Base-by-base conservation (phyloP, 2,888 invertebrate species). In the Furcula furcula region DNA sequence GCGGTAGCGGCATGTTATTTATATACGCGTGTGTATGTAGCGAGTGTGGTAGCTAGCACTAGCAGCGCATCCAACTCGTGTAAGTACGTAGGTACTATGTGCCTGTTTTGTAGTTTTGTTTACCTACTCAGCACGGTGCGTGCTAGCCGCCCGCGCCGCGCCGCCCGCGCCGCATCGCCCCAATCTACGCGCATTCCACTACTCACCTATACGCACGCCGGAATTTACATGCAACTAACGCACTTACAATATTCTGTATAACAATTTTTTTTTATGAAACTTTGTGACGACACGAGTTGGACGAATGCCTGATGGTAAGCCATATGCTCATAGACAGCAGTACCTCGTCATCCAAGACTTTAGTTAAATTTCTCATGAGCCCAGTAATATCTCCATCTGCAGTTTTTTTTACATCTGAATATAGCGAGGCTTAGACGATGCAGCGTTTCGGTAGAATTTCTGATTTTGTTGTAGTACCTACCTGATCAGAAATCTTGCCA, bases 91-190 rank as follows among this genome's bases (percentile, higher is more conserved):
- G 66, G 46, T 46, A 43, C 56, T 62, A 51, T 49, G 60, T 59
- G 65, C 58, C 69, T 71, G 68, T 68, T 71, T 73, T 72, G 76
- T 77, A 67, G 65, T 72, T 71, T 70, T 84, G 81, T 84, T 84
- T 84, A n/a, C n/a, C n/a, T n/a, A 81, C 77, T 73, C 81, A 81
- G 78, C 77, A 71, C 66, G 76, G 69, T 59, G 72, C 69, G 61
- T 56, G 55, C 48, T 60, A 58, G 53, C 42, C 54, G 58, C 36
- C 36, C 35, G 26, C 26, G n/a, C 14, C 23, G 13, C 46, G 39
- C 45, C 12, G 15, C 31, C 54, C 46, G 40, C 45, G 34, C 43
- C 36, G 30, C 53, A 36, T 51, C 52, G 54, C 55, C 55, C 65
- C 58, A 46, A 36, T 36, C 59, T 61, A 49, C 59, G 59, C 67